phyloP scores from a whole-genome alignment of 2,888 invertebrate species.

The Tenthredo distinguenda region DNA sequence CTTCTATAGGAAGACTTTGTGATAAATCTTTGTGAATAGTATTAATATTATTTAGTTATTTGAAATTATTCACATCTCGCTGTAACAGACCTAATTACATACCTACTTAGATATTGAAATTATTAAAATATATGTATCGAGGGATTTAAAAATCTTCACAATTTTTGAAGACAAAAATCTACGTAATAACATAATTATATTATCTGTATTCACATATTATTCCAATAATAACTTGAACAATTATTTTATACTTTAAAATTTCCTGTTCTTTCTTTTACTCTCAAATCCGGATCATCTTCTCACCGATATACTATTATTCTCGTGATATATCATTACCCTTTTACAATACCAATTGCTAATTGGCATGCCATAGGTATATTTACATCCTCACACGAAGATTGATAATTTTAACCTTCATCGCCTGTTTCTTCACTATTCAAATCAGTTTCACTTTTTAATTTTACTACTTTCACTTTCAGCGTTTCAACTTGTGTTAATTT shows the following conservation, averaged over 20 bases:
- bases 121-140: not conserved
- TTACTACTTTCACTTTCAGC: not conserved
- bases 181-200: constrained; percentile 28
- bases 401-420: not conserved
- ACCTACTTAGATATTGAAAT: not conserved
- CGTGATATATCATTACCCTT: not conserved
- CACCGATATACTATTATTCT: not conserved
- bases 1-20: constrained; percentile 32
- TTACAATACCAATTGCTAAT: not conserved
- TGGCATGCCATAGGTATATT: not conserved
- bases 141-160: not conserved
- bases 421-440: constrained; percentile 4
- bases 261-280: not conserved
- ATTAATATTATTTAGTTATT: not conserved
- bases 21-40: not conserved
- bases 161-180: not conserved
- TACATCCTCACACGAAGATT: not conserved
- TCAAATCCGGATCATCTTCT: not conserved
- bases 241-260: constrained; percentile 10
- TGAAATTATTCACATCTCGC: not conserved
- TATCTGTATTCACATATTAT: constrained; percentile 13
- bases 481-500: not conserved
- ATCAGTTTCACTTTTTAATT: not conserved
- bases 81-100: not conserved
- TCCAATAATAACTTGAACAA: constrained; percentile 2